Evolutionary conservation across 2,113 vertebrate species (phyloP).

Genomic region (Muntiacus muntjak): DNA sequence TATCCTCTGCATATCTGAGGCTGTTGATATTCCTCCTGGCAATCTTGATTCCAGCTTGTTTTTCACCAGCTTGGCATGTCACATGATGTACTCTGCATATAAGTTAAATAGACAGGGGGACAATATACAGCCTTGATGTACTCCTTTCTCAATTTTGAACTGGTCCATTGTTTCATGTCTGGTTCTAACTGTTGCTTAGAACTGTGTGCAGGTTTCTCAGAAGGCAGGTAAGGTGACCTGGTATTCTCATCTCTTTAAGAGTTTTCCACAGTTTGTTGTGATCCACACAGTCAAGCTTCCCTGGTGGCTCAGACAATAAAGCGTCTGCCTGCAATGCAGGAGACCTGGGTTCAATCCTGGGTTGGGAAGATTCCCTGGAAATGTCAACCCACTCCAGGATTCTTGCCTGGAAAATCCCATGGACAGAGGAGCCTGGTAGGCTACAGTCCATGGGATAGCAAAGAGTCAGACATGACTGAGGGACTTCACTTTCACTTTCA

Average conservation of each 20-base stretch:
- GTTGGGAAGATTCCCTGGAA: neutral
- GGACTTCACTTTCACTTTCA: neutral
- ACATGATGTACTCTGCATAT: neutral
- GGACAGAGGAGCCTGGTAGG: neutral
- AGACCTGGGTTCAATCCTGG: neutral
- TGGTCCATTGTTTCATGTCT: too few species aligned
- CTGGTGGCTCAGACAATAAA: neutral
- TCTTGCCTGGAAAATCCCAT: neutral
- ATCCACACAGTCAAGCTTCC: neutral
- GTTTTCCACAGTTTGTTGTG: neutral
- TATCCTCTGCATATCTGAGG: neutral
- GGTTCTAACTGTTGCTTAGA: neutral
- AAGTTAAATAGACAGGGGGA: neutral
- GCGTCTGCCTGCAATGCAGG: neutral
- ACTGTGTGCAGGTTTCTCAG: neutral
- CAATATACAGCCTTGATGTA: neutral
- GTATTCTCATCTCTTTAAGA: neutral
- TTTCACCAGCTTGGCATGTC: neutral
- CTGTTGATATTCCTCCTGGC: neutral
- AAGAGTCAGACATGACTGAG: neutral
- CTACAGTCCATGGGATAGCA: neutral
- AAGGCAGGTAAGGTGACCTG: neutral
- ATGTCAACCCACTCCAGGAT: neutral
- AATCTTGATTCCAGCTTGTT: neutral
- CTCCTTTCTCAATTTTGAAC: too few species aligned